Percentiles rank a stretch among this genome's conserved stretches.
Evolutionary conservation across 2,797 vertebrate genomes (phyloP).

Genomic region (Fistularia commersonii): DNA sequence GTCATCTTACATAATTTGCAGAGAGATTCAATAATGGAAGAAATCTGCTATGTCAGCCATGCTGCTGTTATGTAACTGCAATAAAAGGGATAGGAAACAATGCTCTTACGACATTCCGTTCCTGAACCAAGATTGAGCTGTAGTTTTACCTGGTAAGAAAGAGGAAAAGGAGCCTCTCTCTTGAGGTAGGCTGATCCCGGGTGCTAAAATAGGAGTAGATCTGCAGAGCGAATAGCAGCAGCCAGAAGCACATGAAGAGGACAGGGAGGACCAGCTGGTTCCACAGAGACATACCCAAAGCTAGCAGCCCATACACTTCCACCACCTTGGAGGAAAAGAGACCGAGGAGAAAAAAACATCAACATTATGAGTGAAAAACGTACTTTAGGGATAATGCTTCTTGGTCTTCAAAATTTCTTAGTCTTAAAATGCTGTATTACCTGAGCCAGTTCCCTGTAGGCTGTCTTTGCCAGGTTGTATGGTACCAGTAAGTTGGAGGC

Average conservation of each 20-base stretch:
- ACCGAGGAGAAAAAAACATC: not conserved
- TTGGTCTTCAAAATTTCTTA: too few relatives aligned
- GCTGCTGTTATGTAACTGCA: too few relatives aligned
- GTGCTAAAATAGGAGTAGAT: conserved; percentile 98
- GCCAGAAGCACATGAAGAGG: conserved; percentile 98
- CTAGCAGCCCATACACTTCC: conserved; percentile 94
- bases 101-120: too few relatives aligned
- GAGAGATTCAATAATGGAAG: not conserved
- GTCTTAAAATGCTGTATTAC: conserved; percentile 63
- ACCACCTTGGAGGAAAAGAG: conserved; percentile 79
- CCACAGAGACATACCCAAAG: conserved; percentile 97
- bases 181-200: conserved; percentile 92
- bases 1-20: too few relatives aligned
- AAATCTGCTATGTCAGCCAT: too few relatives aligned
- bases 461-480: conserved; percentile 95
- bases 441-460: conserved; percentile 95
- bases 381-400: too few relatives aligned
- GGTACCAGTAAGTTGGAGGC: conserved; percentile 95
- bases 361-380: not conserved
- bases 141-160: conserved; percentile 91
- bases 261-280: conserved; percentile 97
- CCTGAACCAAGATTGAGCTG: not conserved
- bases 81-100: too few relatives aligned
- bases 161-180: conserved; percentile 95
- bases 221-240: conserved; percentile 94